Percentiles rank a stretch among this genome's conserved stretches.
phyloP scores from a whole-genome alignment of 2,888 invertebrate species.

The Scaptomyza caliginosa region DNA sequence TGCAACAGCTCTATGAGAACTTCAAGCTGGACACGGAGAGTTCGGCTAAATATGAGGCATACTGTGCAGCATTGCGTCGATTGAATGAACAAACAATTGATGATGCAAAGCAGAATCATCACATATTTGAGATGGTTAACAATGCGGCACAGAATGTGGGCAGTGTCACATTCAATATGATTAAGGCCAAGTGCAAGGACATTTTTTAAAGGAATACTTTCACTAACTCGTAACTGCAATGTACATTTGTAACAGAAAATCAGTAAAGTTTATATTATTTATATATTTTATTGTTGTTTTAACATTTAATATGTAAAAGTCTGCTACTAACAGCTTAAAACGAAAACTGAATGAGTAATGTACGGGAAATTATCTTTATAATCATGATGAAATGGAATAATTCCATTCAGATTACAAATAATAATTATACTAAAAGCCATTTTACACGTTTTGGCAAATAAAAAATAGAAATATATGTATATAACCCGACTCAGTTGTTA shows the following conservation, averaged over 20 bases:
- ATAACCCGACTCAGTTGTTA: background rate
- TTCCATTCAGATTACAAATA: background rate
- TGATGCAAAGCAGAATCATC: constrained; percentile 55
- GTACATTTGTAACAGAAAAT: too few relatives aligned
- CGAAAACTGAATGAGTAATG: too few relatives aligned
- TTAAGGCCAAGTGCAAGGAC: constrained; percentile 72
- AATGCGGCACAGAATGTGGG: constrained; percentile 80
- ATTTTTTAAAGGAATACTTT: constrained; percentile 37
- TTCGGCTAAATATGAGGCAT: constrained; percentile 69
- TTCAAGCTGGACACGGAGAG: constrained; percentile 79
- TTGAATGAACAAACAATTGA: constrained; percentile 64
- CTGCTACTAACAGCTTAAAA: too few relatives aligned
- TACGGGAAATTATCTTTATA: too few relatives aligned
- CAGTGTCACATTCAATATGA: constrained; percentile 78
- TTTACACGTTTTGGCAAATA: background rate
- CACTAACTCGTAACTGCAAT: too few relatives aligned
- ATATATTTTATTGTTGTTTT: too few relatives aligned
- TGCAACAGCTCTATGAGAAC: constrained; percentile 64
- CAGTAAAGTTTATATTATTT: too few relatives aligned
- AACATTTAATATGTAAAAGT: background rate
- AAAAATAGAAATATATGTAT: background rate
- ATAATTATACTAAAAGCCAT: background rate
- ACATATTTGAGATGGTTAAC: constrained; percentile 75
- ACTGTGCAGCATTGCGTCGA: constrained; percentile 53
- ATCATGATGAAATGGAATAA: background rate